Evolutionary conservation across 2,888 invertebrate genomes (phyloP).

Genomic region (Formica aserva): DNA sequence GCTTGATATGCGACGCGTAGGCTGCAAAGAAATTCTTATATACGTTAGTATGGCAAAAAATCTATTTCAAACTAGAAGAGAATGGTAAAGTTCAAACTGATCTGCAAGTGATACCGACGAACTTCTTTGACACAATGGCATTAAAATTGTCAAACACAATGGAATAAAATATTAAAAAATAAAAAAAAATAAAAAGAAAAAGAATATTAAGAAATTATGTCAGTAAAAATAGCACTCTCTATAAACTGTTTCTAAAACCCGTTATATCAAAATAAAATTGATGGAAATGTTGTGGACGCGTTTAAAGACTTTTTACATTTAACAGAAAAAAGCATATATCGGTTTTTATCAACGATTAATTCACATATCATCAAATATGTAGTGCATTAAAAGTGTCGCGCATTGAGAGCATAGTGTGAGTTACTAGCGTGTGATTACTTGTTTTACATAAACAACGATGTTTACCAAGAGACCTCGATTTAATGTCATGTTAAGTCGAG

Average conservation of each 20-base stretch:
- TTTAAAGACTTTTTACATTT: slow-evolving; percentile 29
- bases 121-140: background rate
- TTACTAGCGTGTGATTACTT: slow-evolving; percentile 61
- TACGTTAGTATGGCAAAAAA: slow-evolving; percentile 8
- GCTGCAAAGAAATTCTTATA: slow-evolving; percentile 9
- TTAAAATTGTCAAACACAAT: background rate
- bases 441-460: background rate
- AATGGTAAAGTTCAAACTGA: background rate
- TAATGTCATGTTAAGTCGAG: background rate
- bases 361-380: slow-evolving; percentile 45
- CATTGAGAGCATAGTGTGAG: slow-evolving; percentile 72
- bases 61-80: slow-evolving; percentile 27
- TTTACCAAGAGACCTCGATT: background rate
- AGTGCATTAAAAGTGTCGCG: slow-evolving; percentile 71
- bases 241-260: background rate
- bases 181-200: background rate
- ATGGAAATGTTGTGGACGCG: background rate
- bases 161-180: background rate
- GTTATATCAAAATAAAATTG: background rate
- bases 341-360: slow-evolving; percentile 32
- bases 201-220: background rate
- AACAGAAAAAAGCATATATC: slow-evolving; percentile 19
- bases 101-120: background rate
- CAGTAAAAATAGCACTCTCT: background rate
- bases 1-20: slow-evolving; percentile 7